Conservation (phyloP, 2,113 vertebrate genomes). For the Furnarius figulus region DNA sequence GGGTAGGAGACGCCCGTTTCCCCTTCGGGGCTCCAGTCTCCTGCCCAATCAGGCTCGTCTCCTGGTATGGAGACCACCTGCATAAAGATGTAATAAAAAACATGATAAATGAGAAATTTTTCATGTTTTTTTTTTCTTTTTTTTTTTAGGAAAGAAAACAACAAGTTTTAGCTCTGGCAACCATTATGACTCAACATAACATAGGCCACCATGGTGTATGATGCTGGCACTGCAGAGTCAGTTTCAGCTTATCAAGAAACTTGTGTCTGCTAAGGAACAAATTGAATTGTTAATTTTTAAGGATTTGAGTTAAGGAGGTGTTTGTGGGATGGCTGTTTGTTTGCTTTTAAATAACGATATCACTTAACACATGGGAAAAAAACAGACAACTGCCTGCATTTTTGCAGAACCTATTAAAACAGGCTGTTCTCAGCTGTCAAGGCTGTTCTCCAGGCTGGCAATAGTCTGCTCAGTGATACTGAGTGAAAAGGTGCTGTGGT, state of each 20-base stretch:
- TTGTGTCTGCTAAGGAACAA: conserved; percentile 5
- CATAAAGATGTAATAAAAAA: conserved; percentile 82
- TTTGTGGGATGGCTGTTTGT: background rate
- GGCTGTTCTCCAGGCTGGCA: background rate
- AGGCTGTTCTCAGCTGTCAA: too few species aligned
- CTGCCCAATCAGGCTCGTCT: conserved; percentile 85
- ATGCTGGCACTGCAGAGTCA: background rate
- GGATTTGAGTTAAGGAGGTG: background rate
- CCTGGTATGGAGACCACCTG: conserved; percentile 83
- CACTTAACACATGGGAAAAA: background rate
- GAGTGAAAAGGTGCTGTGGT: background rate
- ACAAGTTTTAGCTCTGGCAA: conserved; percentile 52
- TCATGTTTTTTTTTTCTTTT: conserved; percentile 48
- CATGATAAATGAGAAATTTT: conserved; percentile 75
- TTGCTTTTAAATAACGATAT: background rate
- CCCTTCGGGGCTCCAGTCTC: conserved; percentile 85
- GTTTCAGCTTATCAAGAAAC: background rate
- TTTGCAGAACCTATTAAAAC: background rate
- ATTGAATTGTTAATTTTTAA: background rate
- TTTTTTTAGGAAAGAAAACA: conserved; percentile 45
- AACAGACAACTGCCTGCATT: background rate
- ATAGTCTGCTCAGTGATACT: background rate
- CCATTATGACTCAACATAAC: conserved; percentile 34
- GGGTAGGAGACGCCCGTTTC: conserved; percentile 84
- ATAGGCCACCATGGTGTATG: background rate